Percentiles rank a stretch among this genome's conserved stretches.
Conservation (phyloP, 2,888 invertebrate species). For the Dasysyrphus albostriatus region DNA sequence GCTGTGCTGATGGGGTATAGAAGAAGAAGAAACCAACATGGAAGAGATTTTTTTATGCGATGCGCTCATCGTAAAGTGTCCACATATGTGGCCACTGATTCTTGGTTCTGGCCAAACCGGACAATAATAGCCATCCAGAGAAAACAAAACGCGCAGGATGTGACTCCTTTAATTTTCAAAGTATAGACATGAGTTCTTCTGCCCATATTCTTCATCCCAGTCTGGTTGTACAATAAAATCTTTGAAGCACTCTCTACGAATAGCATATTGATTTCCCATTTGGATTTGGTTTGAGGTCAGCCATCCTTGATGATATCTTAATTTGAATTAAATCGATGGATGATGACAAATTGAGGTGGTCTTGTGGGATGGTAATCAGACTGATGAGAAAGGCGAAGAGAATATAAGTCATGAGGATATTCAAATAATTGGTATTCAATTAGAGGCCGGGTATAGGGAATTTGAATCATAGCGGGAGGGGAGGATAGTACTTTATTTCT, state of each 20-base stretch:
- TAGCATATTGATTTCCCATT: conserved; percentile 62
- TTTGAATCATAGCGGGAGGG: neutral
- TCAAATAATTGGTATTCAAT: conserved; percentile 30
- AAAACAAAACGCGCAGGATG: conserved; percentile 41
- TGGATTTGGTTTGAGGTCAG: conserved; percentile 65
- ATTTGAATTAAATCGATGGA: conserved; percentile 60
- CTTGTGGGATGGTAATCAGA: conserved; percentile 25
- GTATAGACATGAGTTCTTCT: conserved; percentile 9
- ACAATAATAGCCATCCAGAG: conserved; percentile 36
- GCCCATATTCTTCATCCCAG: too few relatives aligned
- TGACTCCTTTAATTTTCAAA: conserved; percentile 54
- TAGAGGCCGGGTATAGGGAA: neutral
- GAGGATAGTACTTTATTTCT: neutral
- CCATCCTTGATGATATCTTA: conserved; percentile 60
- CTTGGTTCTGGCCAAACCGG: conserved; percentile 21
- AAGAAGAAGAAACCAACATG: neutral
- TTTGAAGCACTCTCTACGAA: conserved; percentile 11
- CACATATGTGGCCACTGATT: conserved; percentile 24
- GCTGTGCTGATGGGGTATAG: neutral
- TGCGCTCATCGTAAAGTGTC: conserved; percentile 32
- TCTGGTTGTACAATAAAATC: neutral
- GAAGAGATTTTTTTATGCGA: conserved; percentile 13
- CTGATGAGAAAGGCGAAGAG: neutral
- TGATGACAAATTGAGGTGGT: conserved; percentile 46
- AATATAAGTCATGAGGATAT: neutral